phyloP scores from a whole-genome alignment of 2,113 vertebrate species.

The Corythaixoides concolor region DNA sequence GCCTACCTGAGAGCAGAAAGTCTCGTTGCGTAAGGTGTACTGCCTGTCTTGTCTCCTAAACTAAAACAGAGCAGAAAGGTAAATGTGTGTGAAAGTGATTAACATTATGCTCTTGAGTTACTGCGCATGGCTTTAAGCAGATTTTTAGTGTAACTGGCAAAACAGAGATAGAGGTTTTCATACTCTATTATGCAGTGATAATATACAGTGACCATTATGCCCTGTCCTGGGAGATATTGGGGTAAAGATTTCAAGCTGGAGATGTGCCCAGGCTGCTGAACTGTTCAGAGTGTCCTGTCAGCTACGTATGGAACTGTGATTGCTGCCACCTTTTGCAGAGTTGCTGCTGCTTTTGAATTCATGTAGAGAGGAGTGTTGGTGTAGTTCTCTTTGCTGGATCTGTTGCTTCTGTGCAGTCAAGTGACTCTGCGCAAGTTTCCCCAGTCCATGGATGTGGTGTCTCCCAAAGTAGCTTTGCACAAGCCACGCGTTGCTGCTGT shows the following conservation, averaged over 20 bases:
- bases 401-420: background rate
- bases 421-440: background rate
- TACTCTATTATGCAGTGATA: background rate
- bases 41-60: background rate
- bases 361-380: background rate
- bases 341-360: background rate
- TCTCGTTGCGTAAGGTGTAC: background rate
- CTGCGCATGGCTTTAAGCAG: accelerated
- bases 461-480: background rate
- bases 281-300: background rate
- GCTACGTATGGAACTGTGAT: background rate
- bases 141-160: background rate
- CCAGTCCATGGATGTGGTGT: background rate
- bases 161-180: background rate
- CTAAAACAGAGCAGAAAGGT: background rate
- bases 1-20: background rate
- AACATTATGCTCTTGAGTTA: background rate
- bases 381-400: background rate
- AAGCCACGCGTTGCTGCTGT: background rate
- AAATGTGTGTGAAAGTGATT: background rate
- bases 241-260: background rate
- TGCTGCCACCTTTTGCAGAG: background rate
- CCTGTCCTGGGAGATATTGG: background rate
- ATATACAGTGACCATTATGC: accelerated
- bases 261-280: background rate